A percentile compares a stretch with the other conserved stretches of the same genome.
Conservation (phyloP, 2,797 vertebrate species). For the Diplodus puntazzo region DNA sequence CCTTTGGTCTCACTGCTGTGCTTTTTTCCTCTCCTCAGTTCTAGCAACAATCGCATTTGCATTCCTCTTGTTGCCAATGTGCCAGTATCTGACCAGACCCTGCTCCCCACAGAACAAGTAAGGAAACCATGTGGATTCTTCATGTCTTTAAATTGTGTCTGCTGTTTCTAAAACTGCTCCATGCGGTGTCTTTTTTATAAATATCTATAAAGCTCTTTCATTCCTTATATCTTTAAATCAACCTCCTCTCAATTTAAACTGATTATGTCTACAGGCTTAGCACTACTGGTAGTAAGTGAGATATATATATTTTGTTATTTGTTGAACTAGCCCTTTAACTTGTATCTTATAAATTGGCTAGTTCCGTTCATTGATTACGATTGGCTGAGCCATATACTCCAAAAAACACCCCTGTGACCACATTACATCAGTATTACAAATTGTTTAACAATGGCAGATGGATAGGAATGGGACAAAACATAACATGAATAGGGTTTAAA, state of each 20-base stretch:
- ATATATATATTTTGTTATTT: conserved; percentile 6
- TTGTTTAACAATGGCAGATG: not conserved
- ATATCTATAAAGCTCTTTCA: conserved; percentile 18
- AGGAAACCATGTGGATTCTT: conserved; percentile 71
- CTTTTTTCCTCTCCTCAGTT: conserved; percentile 85
- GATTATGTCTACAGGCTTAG: not conserved
- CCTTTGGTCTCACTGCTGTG: conserved; percentile 51
- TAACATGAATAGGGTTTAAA: too few species aligned
- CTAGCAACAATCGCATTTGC: conserved; percentile 99
- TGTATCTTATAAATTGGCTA: not conserved
- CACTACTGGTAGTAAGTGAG: not conserved
- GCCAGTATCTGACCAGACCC: conserved; percentile 99
- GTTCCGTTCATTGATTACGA: not conserved
- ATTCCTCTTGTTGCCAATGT: conserved; percentile 99
- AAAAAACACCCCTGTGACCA: not conserved
- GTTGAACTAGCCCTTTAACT: not conserved
- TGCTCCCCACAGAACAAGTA: conserved; percentile 99
- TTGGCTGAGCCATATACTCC: not conserved
- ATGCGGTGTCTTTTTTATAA: not conserved
- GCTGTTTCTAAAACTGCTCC: conserved; percentile 6
- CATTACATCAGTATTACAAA: not conserved
- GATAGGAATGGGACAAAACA: too few species aligned
- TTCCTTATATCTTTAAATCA: conserved; percentile 12
- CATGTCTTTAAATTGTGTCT: conserved; percentile 1
- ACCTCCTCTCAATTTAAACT: conserved; percentile 2